Conservation (phyloP, 2,113 vertebrate genomes). For the Caretta caretta region DNA sequence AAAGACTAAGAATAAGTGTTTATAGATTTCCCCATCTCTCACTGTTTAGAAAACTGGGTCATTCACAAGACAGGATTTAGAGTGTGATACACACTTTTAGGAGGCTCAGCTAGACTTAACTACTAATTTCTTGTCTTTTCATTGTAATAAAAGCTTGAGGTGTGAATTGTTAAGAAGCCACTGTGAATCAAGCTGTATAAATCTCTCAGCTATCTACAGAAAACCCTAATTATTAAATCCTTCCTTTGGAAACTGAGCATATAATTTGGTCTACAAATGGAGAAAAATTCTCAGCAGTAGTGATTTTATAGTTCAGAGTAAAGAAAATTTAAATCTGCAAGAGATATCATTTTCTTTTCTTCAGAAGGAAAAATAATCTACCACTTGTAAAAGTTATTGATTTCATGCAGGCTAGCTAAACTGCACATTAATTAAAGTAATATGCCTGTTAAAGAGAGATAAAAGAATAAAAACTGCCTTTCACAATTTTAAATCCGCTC, state of each 20-base stretch:
- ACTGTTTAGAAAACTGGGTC: neutral
- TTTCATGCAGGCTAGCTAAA: neutral
- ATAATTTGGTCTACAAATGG: neutral
- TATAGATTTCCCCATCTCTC: neutral
- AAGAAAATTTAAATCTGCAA: neutral
- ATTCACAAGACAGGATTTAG: conserved; percentile 8
- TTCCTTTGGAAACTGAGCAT: conserved; percentile 12
- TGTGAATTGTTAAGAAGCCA: conserved; percentile 25
- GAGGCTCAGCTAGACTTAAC: conserved; percentile 15
- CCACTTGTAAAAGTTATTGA: conserved; percentile 30
- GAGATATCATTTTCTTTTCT: conserved; percentile 10
- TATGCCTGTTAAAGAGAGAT: conserved; percentile 18
- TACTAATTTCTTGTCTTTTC: neutral
- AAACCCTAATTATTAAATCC: conserved; percentile 1
- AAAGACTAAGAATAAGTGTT: conserved; percentile 6
- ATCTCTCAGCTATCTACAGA: neutral
- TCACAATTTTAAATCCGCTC: neutral
- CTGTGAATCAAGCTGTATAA: conserved; percentile 1
- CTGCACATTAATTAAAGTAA: conserved; percentile 23
- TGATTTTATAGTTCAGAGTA: conserved; percentile 8
- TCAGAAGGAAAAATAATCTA: conserved; percentile 1
- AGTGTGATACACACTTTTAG: neutral
- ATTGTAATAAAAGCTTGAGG: conserved; percentile 37
- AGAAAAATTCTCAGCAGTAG: conserved; percentile 2
- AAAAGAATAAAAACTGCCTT: conserved; percentile 2